A percentile compares a stretch with the other conserved stretches of the same genome.
These are phyloP conservation scores for Apamea crenata DNA, from an alignment of 2,888 invertebrate genomes.

Conservation along the genomic window DNA sequence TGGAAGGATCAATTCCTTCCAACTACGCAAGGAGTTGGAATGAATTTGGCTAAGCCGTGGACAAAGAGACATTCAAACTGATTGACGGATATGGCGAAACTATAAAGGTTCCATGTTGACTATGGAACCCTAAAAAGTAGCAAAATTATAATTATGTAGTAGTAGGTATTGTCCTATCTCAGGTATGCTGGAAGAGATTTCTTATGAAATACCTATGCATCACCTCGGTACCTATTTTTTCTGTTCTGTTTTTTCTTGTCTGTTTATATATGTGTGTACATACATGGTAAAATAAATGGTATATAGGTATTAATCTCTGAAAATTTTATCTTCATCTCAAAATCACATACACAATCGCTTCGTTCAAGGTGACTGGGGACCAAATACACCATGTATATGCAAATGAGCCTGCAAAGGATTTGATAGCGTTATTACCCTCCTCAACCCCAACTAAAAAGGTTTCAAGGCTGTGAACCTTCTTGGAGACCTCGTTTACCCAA, in stretches of 20 bases:
- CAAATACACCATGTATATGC: constrained; percentile 60
- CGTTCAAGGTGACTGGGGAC: constrained; percentile 37
- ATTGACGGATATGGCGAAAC: background rate
- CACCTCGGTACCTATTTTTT: too few relatives aligned
- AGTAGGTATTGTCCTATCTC: background rate
- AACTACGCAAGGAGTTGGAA: too few relatives aligned
- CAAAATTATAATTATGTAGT: background rate
- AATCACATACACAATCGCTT: constrained; percentile 32
- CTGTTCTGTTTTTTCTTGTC: too few relatives aligned
- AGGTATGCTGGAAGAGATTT: too few relatives aligned
- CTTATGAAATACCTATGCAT: too few relatives aligned
- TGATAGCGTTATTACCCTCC: constrained; percentile 64
- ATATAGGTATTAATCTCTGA: background rate
- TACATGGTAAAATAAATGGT: too few relatives aligned
- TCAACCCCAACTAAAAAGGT: constrained; percentile 65
- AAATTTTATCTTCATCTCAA: background rate
- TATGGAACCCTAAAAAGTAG: background rate
- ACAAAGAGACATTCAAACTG: background rate
- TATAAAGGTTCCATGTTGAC: background rate
- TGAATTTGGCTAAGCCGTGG: background rate
- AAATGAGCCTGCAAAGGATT: constrained; percentile 59
- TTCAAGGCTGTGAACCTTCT: constrained; percentile 59
- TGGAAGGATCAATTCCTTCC: too few relatives aligned
- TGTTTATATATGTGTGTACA: too few relatives aligned
- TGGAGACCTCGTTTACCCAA: constrained; percentile 41